Evolutionary conservation across 2,888 invertebrate species (phyloP).

Genomic region (Escarpia spicata): DNA sequence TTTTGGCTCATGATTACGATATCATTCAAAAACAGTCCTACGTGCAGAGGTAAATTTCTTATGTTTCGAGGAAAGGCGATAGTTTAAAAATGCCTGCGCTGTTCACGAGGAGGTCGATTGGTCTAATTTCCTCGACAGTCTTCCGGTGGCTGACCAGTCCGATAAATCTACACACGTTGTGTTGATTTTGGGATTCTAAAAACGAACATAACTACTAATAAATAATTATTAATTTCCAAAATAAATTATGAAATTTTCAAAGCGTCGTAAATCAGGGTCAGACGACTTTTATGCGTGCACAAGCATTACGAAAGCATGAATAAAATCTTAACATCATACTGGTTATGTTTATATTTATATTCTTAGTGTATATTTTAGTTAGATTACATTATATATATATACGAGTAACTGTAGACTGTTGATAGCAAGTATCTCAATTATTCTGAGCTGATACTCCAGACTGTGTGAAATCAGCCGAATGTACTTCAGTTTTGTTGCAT

Average conservation of each 20-base stretch:
- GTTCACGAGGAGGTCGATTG: constrained; percentile 86
- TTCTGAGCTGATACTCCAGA: too few relatives aligned
- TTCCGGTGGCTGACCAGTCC: constrained; percentile 80
- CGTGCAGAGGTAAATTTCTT: not conserved
- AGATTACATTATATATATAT: not conserved
- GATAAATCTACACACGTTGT: constrained; percentile 77
- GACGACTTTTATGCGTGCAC: too few relatives aligned
- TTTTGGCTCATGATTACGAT: not conserved
- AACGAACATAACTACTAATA: not conserved
- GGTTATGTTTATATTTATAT: too few relatives aligned
- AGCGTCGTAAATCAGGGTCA: too few relatives aligned
- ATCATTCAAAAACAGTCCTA: not conserved
- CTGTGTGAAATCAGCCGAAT: too few relatives aligned
- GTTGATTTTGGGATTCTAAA: constrained; percentile 49
- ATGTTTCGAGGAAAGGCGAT: constrained; percentile 74
- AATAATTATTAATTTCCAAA: too few relatives aligned
- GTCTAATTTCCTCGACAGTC: constrained; percentile 72
- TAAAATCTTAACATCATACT: too few relatives aligned
- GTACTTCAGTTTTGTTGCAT: too few relatives aligned
- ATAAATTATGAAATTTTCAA: not conserved
- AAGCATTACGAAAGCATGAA: too few relatives aligned
- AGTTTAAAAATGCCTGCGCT: constrained; percentile 84
- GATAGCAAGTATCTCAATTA: too few relatives aligned
- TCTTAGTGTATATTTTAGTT: too few relatives aligned
- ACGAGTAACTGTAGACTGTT: not conserved